Base-by-base conservation (phyloP, 2,888 invertebrate genomes). In the Zonitis immaculata region DNA sequence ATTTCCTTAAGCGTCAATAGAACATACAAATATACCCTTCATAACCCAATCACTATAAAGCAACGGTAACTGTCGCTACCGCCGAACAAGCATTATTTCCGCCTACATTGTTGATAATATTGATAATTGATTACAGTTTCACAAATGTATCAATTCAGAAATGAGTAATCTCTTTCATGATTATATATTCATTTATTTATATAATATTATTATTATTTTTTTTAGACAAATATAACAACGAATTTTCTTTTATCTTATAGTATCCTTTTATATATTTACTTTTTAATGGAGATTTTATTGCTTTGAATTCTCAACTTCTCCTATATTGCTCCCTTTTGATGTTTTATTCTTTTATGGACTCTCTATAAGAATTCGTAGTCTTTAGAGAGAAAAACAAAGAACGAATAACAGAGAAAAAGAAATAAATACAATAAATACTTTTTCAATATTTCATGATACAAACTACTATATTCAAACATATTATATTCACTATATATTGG, bases 1-100 rank as follows among this genome's bases (percentile, higher is more conserved):
- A 45, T 45, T 45, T 45, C 45, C 45, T 45, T n/a, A 45, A 45
- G 30, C 45, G 14, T 45, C 27, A 28, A 45, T 18, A 28, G 8
- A 16, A 26, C 45, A 45, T 45, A 28, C 45, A 26, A 45, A 45
- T 45, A 18, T 27, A 45, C 45, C 45, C 45, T 28, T 45, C 11
- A 45, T 45, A 45, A 45, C 28, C 27, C 16, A 45, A 45, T 45
- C 45, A 45, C 16, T 26, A 26, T 28, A 44, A 44, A 44, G 12
- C 39, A 20, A 11, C 11, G 20, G 18, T 20, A 44, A 28, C 45
- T 28, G 11, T 30, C 12, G 14, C 45, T 28, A 27, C 45, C 18
- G 26, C 39, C 18, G 7, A 45, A 45, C 30, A 30, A 30, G 45
- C 45, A 45, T 45, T 45, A 28, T 45, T 27, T 45, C 28, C 9